Conservation (phyloP, 2,888 invertebrate species). For the Isoperla grammatica region DNA sequence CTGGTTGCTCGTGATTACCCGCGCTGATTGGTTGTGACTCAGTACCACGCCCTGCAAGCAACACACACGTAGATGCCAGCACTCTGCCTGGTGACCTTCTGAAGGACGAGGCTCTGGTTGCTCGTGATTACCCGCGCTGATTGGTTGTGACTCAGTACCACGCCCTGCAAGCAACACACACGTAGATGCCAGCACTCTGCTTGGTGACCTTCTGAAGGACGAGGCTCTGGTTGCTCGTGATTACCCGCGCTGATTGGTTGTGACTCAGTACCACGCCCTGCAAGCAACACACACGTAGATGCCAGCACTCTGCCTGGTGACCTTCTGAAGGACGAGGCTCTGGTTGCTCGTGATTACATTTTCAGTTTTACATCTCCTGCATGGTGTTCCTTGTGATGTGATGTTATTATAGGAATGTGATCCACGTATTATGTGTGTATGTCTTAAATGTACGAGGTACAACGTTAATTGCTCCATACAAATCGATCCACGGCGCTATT, state of each 20-base stretch:
- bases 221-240: slow-evolving; percentile 86
- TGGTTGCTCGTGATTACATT: slow-evolving; percentile 85
- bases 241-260: slow-evolving; percentile 80
- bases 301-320: slow-evolving; percentile 79
- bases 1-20: slow-evolving; percentile 87
- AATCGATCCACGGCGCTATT: too few species aligned
- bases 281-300: slow-evolving; percentile 75
- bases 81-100: slow-evolving; percentile 79
- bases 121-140: slow-evolving; percentile 83
- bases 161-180: slow-evolving; percentile 75
- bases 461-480: too few species aligned
- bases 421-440: too few species aligned
- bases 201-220: slow-evolving; percentile 86
- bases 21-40: slow-evolving; percentile 79
- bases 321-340: slow-evolving; percentile 84
- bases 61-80: slow-evolving; percentile 85
- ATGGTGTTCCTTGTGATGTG: too few species aligned
- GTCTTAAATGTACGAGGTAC: too few species aligned
- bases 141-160: slow-evolving; percentile 75
- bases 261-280: slow-evolving; percentile 76
- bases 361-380: too few species aligned
- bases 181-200: slow-evolving; percentile 78
- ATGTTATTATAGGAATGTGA: too few species aligned
- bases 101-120: slow-evolving; percentile 87
- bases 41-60: slow-evolving; percentile 71